These are phyloP conservation scores for Drosophila lutescens DNA, from an alignment of 2,888 invertebrate species.

Conservation along the genomic window DNA sequence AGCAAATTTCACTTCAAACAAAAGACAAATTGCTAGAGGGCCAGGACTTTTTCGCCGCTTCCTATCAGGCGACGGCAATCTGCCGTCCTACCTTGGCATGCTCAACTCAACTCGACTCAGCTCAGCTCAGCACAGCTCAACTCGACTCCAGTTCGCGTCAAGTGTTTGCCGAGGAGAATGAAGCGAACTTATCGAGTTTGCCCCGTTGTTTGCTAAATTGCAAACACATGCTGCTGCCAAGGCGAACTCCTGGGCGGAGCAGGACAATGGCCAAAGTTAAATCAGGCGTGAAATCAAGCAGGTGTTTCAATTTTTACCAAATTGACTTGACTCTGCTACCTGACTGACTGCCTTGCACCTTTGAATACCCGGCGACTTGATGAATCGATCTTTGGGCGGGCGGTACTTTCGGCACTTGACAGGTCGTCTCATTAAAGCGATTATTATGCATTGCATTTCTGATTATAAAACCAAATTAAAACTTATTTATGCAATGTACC, in stretches of 20 bases:
- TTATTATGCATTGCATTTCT: slow-evolving; percentile 75
- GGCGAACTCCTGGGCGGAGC: slow-evolving; percentile 38
- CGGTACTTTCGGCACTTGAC: slow-evolving; percentile 48
- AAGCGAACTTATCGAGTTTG: slow-evolving; percentile 67
- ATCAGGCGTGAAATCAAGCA: slow-evolving; percentile 81
- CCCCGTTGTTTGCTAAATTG: slow-evolving; percentile 77
- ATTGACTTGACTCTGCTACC: slow-evolving; percentile 67
- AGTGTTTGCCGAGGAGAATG: slow-evolving; percentile 68
- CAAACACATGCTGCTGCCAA: slow-evolving; percentile 72
- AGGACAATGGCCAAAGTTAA: slow-evolving; percentile 76
- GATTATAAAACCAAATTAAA: slow-evolving; percentile 75
- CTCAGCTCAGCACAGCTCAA: slow-evolving; percentile 21
- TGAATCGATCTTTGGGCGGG: slow-evolving; percentile 47
- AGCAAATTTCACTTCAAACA: slow-evolving; percentile 78
- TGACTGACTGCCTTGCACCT: slow-evolving; percentile 15
- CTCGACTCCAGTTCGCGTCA: slow-evolving; percentile 57
- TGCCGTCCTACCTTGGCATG: slow-evolving; percentile 22
- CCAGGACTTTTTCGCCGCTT: slow-evolving; percentile 37
- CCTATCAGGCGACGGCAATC: slow-evolving; percentile 58
- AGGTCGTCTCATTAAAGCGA: slow-evolving; percentile 71
- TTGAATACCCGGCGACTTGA: slow-evolving; percentile 8
- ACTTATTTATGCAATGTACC: slow-evolving; percentile 68
- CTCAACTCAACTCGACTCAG: slow-evolving; percentile 34
- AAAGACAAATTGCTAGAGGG: slow-evolving; percentile 76
- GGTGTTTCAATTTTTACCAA: slow-evolving; percentile 79